phyloP scores from a whole-genome alignment of 2,888 invertebrate species.

The Coelopa pilipes region DNA sequence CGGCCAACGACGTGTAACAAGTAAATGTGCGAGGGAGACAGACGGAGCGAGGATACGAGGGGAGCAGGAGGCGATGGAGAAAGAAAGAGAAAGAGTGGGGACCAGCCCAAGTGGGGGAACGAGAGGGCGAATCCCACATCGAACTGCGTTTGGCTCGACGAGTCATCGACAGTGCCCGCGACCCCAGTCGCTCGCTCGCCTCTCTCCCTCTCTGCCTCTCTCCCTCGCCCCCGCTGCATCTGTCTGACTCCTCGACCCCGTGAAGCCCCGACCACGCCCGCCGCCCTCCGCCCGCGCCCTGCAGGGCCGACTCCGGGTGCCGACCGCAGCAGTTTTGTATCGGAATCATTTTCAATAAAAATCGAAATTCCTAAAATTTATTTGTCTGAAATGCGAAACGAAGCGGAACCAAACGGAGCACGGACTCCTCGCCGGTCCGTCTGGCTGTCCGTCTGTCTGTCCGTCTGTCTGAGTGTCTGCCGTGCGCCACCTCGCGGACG shows the following conservation, averaged over 20 bases:
- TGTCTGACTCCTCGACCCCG: not conserved
- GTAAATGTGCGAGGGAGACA: too few species aligned
- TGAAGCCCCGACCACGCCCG: not conserved
- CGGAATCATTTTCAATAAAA: constrained; percentile 33
- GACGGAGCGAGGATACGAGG: too few species aligned
- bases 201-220: not conserved
- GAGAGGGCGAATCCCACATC: too few species aligned
- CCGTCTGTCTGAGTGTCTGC: too few species aligned
- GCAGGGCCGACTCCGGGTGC: not conserved
- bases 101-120: too few species aligned
- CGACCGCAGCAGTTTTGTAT: constrained; percentile 31
- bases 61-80: too few species aligned
- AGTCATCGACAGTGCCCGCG: not conserved
- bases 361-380: constrained; percentile 33
- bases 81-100: too few species aligned
- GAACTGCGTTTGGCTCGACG: constrained; percentile 2
- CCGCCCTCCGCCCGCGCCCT: not conserved
- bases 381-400: constrained; percentile 30
- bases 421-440: too few species aligned
- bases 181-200: not conserved
- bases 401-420: not conserved
- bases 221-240: not conserved
- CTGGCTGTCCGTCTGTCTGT: too few species aligned
- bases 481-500: too few species aligned
- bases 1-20: too few species aligned